phyloP scores from a whole-genome alignment of 2,797 vertebrate genomes.

The Heliangelus exortis region DNA sequence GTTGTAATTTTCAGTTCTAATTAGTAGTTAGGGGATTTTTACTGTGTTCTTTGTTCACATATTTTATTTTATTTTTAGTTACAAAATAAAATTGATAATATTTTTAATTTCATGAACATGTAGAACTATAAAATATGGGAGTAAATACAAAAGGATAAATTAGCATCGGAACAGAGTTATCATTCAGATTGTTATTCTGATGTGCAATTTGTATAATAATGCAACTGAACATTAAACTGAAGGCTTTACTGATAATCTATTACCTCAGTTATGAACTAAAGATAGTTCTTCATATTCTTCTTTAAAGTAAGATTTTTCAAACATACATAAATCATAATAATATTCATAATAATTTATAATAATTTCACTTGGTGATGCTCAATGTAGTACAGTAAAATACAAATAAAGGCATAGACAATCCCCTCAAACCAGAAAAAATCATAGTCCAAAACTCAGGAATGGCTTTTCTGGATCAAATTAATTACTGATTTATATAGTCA shows the following conservation, averaged over 20 bases:
- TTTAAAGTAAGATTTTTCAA: not conserved
- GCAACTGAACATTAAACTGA: not conserved
- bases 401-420: not conserved
- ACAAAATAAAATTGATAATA: not conserved
- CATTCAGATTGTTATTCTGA: not conserved
- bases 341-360: not conserved
- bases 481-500: not conserved
- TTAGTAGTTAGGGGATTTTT: not conserved
- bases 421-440: not conserved
- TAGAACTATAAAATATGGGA: not conserved
- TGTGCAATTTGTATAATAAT: not conserved
- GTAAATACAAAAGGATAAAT: not conserved
- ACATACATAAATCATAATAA: not conserved
- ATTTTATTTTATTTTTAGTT: not conserved
- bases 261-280: not conserved
- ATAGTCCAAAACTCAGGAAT: not conserved
- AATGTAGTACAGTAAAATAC: not conserved
- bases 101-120: not conserved
- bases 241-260: not conserved
- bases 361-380: not conserved
- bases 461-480: not conserved
- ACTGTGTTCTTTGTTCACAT: not conserved
- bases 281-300: not conserved
- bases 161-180: not conserved
- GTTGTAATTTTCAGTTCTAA: not conserved